Percentiles rank a stretch among this genome's conserved stretches.
Conservation (phyloP, 2,797 vertebrate species). For the Manis pentadactyla region DNA sequence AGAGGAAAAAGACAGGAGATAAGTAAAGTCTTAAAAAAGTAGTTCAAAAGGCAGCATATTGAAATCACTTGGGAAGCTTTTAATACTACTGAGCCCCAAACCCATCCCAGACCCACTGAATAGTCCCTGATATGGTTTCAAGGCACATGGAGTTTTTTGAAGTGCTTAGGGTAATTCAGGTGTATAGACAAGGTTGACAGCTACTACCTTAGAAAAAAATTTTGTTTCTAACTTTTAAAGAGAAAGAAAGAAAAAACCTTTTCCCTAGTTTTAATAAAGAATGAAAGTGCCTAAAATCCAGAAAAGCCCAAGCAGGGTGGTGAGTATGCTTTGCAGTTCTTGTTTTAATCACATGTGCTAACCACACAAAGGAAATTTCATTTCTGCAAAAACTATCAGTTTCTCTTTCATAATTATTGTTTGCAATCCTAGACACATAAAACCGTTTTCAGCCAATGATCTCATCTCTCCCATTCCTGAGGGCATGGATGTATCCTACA, state of each 20-base stretch:
- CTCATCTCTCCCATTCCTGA: neutral
- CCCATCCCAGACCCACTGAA: neutral
- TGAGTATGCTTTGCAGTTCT: neutral
- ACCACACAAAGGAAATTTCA: conserved; percentile 56
- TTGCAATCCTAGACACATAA: neutral
- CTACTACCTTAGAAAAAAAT: neutral
- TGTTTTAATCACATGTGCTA: conserved; percentile 65
- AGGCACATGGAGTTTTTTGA: neutral
- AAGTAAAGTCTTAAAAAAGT: neutral
- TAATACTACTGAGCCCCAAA: neutral
- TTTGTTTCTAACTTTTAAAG: conserved; percentile 15
- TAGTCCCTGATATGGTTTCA: neutral
- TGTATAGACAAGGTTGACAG: neutral
- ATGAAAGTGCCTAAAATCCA: conserved; percentile 44
- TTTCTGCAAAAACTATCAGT: conserved; percentile 54
- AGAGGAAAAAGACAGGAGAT: neutral
- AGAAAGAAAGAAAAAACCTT: neutral
- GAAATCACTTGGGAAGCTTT: neutral
- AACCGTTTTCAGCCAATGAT: neutral
- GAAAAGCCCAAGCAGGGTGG: conserved; percentile 19
- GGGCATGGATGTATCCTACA: neutral
- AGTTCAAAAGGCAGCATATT: neutral
- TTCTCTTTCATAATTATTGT: conserved; percentile 54
- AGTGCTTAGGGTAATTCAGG: neutral
- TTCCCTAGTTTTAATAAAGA: neutral